Evolutionary conservation across 2,888 invertebrate species (phyloP).

Genomic region (Hartigia nigra): DNA sequence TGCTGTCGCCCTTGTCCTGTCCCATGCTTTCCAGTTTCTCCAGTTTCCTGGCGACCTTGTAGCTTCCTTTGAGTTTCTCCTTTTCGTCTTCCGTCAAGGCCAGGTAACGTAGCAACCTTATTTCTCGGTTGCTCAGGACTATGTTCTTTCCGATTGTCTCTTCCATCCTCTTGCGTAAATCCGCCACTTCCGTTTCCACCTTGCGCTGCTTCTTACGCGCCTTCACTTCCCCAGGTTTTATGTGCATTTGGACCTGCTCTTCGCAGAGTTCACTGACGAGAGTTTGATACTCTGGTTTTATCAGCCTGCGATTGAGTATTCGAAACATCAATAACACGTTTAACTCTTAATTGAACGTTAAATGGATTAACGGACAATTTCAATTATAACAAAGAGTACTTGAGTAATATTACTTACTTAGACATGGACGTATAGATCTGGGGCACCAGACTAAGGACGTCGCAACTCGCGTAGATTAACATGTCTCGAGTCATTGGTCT

Average conservation of each 20-base stretch:
- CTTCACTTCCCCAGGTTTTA: conserved; percentile 87
- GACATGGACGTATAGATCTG: conserved; percentile 81
- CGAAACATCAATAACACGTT: neutral
- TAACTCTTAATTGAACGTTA: neutral
- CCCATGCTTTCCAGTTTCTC: conserved; percentile 88
- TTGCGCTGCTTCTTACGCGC: conserved; percentile 89
- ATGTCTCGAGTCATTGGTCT: conserved; percentile 90
- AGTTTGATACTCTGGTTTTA: conserved; percentile 77
- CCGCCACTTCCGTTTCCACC: conserved; percentile 90
- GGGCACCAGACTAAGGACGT: conserved; percentile 87
- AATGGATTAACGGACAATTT: conserved; percentile 15
- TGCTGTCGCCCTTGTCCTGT: conserved; percentile 78
- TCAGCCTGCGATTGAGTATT: conserved; percentile 68
- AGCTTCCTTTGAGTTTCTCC: conserved; percentile 89
- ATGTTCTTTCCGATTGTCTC: conserved; percentile 84
- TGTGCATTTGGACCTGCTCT: conserved; percentile 84
- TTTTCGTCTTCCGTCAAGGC: conserved; percentile 93
- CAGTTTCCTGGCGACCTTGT: conserved; percentile 91
- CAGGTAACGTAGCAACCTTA: conserved; percentile 86
- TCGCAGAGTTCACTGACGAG: conserved; percentile 87
- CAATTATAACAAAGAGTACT: neutral
- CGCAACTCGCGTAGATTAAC: conserved; percentile 91
- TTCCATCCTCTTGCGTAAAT: conserved; percentile 83
- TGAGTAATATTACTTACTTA: conserved; percentile 62
- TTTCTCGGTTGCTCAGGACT: conserved; percentile 92